Base-by-base conservation (phyloP, 2,888 invertebrate genomes). In the Cryptocephalus primarius region DNA sequence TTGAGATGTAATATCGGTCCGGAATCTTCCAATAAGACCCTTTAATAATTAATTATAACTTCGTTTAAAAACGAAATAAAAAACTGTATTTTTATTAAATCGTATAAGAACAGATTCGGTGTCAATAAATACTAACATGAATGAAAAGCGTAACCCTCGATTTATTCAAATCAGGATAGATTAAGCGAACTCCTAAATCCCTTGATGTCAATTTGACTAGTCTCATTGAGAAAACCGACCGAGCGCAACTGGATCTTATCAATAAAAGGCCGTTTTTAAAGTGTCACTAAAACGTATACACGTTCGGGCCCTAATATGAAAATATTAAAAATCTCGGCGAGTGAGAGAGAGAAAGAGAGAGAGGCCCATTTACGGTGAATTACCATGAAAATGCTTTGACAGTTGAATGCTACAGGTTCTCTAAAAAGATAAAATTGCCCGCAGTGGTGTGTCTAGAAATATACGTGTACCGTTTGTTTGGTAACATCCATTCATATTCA, bases 351-450 rank as follows among this genome's bases (percentile, higher is more conserved):
- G 22, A 22, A 6, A 22, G 22, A 22, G 22, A 22, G 22, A 22
- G 22, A 22, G 22, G 22, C 22, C 22, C 22, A 22, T 22, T 22
- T 22, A 22, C 22, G 22, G 22, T 63, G 64, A 65, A 68, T 69
- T 69, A 68, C 61, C 68, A 68, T 69, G 65, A 68, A 68, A 68
- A 69, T 67, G 66, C 60, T 63, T 61, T 68, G 69, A 69, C 69
- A 69, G 69, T 60, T 69, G 68, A 69, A 69, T 69, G 53, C 61
- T 48, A 51, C 57, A 50, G 55, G 59, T 56, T 61, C 57, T 58
- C 57, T 62, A 60, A 53, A 48, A 59, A 57, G 59, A 58, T 60
- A 51, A 56, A 50, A 60, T 54, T 55, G 62, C 64, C 59, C 57
- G 54, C 51, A 39, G 52, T 58, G 36, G 53, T 43, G 44, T 50